Conservation (phyloP, 2,797 vertebrate genomes). For the Crenichthys baileyi region DNA sequence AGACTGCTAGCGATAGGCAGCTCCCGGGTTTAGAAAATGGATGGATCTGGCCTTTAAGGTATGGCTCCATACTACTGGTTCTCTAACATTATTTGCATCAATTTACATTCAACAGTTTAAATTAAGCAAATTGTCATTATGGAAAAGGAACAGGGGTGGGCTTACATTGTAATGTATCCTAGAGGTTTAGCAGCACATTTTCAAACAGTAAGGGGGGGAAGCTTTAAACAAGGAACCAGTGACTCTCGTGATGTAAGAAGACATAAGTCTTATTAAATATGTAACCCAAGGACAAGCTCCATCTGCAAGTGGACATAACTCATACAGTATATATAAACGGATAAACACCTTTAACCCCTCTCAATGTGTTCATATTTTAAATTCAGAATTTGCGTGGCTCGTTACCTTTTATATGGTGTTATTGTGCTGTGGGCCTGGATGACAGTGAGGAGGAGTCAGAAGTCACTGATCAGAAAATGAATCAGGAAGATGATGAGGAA, state of each 20-base stretch:
- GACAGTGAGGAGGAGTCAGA: constrained; percentile 20
- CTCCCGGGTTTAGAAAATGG: no score
- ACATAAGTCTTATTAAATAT: constrained; percentile 51
- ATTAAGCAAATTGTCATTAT: constrained; percentile 48
- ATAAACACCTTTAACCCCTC: constrained; percentile 5
- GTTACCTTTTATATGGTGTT: constrained; percentile 6
- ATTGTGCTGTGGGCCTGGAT: constrained; percentile 2
- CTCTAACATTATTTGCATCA: constrained; percentile 27
- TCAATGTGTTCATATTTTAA: background rate
- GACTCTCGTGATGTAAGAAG: constrained; percentile 38
- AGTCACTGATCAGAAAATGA: constrained; percentile 21
- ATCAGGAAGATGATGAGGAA: background rate
- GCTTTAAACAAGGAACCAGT: constrained; percentile 27
- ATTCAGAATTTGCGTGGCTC: constrained; percentile 3
- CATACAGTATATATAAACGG: constrained; percentile 7
- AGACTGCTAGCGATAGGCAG: no score
- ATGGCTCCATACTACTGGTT: constrained; percentile 30
- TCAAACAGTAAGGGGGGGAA: background rate
- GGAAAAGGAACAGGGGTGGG: constrained; percentile 17
- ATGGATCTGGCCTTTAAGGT: constrained; percentile 54
- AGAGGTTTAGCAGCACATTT: constrained; percentile 28
- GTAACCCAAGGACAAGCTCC: constrained; percentile 33
- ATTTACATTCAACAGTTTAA: constrained; percentile 46
- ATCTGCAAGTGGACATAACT: constrained; percentile 15
- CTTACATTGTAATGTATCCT: constrained; percentile 26